Percentiles rank a stretch among this genome's conserved stretches.
phyloP scores from a whole-genome alignment of 2,113 vertebrate species.

The Eidolon helvum region DNA sequence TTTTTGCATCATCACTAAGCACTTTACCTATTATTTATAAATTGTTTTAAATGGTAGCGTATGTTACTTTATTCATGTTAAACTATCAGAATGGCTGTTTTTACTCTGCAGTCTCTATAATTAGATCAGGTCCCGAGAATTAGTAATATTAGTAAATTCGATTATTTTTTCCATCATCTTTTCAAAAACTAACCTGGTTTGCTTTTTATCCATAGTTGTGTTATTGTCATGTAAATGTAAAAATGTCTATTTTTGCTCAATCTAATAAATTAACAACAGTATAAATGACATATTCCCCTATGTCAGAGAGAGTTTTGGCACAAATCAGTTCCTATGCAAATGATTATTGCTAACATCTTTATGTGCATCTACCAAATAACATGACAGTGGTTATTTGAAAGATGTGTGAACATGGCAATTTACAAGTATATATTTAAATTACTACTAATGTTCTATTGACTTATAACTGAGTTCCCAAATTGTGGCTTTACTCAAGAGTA shows the following conservation, averaged over 20 bases:
- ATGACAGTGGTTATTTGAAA: neutral
- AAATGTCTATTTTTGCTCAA: neutral
- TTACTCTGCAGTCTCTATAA: neutral
- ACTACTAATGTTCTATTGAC: neutral
- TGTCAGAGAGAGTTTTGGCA: neutral
- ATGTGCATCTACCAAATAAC: neutral
- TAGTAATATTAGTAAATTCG: neutral
- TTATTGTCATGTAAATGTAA: neutral
- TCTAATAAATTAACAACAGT: neutral
- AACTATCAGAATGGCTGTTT: neutral
- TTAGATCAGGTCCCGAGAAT: neutral
- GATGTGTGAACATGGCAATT: neutral
- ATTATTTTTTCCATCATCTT: neutral
- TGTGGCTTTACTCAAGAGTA: neutral
- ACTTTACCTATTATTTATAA: neutral
- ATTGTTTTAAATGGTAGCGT: neutral
- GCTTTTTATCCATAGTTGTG: neutral
- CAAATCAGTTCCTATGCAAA: neutral
- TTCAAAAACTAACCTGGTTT: neutral
- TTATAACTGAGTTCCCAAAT: conserved; percentile 12
- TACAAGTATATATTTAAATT: neutral
- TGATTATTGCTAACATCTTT: neutral
- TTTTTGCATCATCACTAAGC: neutral
- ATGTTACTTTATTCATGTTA: neutral
- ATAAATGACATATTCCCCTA: neutral